Base-by-base conservation (phyloP, 92 coral and sea anemone species). In the Zoanthus gigantus region DNA sequence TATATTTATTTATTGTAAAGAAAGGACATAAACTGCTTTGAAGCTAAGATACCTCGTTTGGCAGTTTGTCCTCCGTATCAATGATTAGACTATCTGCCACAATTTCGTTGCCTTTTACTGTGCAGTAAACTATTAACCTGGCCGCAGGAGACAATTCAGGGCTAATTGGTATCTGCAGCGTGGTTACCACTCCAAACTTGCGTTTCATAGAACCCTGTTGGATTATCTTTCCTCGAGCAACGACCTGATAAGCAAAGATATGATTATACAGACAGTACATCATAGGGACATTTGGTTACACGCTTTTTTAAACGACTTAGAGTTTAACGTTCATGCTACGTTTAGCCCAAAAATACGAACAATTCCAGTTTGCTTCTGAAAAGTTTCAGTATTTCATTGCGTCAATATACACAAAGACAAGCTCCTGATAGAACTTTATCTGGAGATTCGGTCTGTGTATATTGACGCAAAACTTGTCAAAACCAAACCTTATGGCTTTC, bases 81-180 rank as follows among this genome's bases (percentile, higher is more conserved):
- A 97, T 88, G 42, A 95, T 66, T 53, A 95, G 42, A 47, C 97
- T 93, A 72, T 97, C 99, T n/a, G 92, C 93, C 42, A 97, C 95
- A 58, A 95, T 94, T 52, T 94, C 93, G 77, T 87, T 93, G 17
- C 76, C 89, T 46, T 68, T 71, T 11, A 79, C 90, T 8, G 83
- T 91, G 83, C 90, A 97, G 74, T 92, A 91, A 10, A 90, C 98
- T 11, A 97, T 88, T 61, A 97, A 72, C 7, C 99, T 93, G 42
- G 99, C 94, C 48, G 95, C 93, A 50, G 98, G 98, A 0, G 98
- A 94, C 96, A 97, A 92, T 78, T 88, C 94, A 1, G 92, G 47
- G 5, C 98, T 91, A 7, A 92, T 83, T 34, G 76, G 86, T 68
- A 97, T 81, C 45, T 84, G 83, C 65, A 96, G 88, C 9, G 98